A percentile compares a stretch with the other conserved stretches of the same genome.
Evolutionary conservation across 1,140 invertebrate genomes (phyloP).

Genomic region (Drosophila tani): DNA sequence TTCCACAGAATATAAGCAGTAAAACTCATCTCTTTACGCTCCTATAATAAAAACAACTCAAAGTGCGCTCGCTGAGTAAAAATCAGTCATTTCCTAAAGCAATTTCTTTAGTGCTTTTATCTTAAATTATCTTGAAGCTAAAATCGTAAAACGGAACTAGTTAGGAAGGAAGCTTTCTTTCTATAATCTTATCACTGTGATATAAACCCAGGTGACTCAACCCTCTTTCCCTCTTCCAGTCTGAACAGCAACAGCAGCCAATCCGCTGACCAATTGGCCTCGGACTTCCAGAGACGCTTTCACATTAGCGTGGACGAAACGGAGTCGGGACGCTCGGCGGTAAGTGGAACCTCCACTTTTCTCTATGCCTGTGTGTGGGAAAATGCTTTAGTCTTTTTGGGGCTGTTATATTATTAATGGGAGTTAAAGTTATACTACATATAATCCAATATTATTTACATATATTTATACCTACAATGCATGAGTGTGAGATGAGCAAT

Average conservation of each 20-base stretch:
- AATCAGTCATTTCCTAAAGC: too few relatives aligned
- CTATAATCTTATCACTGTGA: background rate
- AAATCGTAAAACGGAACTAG: too few relatives aligned
- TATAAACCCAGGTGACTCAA: background rate
- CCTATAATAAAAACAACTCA: too few relatives aligned
- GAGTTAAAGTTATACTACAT: background rate
- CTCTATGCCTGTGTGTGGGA: background rate
- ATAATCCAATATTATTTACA: constrained; percentile 10
- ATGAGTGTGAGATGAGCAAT: constrained; percentile 60
- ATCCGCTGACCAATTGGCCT: constrained; percentile 88
- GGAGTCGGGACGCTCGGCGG: constrained; percentile 73
- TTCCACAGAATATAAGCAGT: too few relatives aligned
- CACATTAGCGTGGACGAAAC: constrained; percentile 89
- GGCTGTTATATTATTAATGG: background rate
- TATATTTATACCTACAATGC: constrained; percentile 39
- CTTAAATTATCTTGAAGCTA: too few relatives aligned
- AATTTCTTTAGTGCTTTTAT: too few relatives aligned
- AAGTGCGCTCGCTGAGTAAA: too few relatives aligned
- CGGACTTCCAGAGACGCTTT: constrained; percentile 95
- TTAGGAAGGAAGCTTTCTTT: too few relatives aligned
- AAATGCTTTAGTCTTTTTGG: background rate
- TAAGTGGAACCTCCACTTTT: constrained; percentile 46
- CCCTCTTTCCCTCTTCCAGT: constrained; percentile 24
- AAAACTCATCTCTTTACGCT: too few relatives aligned
- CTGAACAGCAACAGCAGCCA: constrained; percentile 82